These are phyloP conservation scores for Athene cunicularia DNA, from an alignment of 2,113 vertebrate species.

Conservation along the genomic window DNA sequence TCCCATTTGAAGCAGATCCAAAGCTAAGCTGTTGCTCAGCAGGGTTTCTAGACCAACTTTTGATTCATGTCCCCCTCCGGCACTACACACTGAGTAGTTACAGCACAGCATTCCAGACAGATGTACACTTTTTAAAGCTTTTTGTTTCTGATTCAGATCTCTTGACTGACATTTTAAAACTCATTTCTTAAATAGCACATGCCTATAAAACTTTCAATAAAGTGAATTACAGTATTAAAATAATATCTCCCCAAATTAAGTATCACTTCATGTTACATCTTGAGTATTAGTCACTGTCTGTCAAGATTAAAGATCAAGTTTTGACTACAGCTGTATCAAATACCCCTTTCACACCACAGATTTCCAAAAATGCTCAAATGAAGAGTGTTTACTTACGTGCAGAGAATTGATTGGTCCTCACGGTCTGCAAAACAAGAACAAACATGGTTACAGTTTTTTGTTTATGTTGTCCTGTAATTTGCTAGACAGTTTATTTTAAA, in stretches of 20 bases:
- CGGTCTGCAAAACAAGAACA: conserved; percentile 85
- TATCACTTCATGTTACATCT: neutral
- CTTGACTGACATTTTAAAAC: neutral
- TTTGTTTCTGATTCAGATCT: neutral
- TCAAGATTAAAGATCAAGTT: neutral
- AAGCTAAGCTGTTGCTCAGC: neutral
- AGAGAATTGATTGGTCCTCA: conserved; percentile 99
- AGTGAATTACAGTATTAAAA: neutral
- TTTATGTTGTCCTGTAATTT: neutral
- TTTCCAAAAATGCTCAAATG: neutral
- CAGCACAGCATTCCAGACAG: neutral
- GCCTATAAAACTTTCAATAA: neutral
- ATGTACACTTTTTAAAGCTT: neutral
- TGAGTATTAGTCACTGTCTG: neutral
- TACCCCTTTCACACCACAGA: neutral
- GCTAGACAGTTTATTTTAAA: neutral
- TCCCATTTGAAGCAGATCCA: neutral
- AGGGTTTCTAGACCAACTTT: neutral
- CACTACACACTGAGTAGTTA: neutral
- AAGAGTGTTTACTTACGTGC: conserved; percentile 90
- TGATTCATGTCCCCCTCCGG: neutral
- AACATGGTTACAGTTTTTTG: neutral
- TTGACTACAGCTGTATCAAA: neutral
- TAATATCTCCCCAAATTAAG: neutral
- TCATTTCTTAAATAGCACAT: neutral